Evolutionary conservation across 2,888 invertebrate genomes (phyloP), one percentile per base, ranked within the genome.

Genomic region (Thumatha senex): DNA sequence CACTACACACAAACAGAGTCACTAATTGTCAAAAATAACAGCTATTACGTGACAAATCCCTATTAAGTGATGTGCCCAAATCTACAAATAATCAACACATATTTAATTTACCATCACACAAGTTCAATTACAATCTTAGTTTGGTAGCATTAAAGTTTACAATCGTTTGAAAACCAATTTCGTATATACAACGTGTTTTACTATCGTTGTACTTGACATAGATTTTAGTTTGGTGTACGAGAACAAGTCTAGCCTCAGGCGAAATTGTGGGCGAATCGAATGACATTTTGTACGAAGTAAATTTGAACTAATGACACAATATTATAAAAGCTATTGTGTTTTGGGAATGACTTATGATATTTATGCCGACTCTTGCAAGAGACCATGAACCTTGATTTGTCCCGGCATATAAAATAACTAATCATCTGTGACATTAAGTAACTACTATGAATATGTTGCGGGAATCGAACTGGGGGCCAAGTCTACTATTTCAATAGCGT

Each of bases 151-250:
- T 64, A 68, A 57, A 42, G 42, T 39, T 50, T 7, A 43, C 43
- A 56, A 30, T 64, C 7, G 12, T 13, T 2, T 53, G 30, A 5
- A 39, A 40, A 34, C 10, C 5, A 24, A 40, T 51, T 45, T 47
- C 18, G 5, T 1, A 8, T 45, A 30, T 40, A 36, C 7, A 45
- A 14, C 11, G 40, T 40, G 13, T 47, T 34, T 45, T 64, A 52
- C 57, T 66, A 52, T 48, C 63, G 61, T 65, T 64, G 79, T 59
- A 78, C 82, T 82, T 82, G 83, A 80, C 82, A 83, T 67, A 76
- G 69, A 73, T 81, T 76, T 72, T 63, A 38, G 72, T 72, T 73
- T 74, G 70, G 68, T 70, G 67, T 53, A 56, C 56, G 50, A 63
- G 67, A 51, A 56, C 56, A 48, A 63, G 57, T 60, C 53, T 68